phyloP scores from a whole-genome alignment of 2,888 invertebrate species.

The Cenopis cana region DNA sequence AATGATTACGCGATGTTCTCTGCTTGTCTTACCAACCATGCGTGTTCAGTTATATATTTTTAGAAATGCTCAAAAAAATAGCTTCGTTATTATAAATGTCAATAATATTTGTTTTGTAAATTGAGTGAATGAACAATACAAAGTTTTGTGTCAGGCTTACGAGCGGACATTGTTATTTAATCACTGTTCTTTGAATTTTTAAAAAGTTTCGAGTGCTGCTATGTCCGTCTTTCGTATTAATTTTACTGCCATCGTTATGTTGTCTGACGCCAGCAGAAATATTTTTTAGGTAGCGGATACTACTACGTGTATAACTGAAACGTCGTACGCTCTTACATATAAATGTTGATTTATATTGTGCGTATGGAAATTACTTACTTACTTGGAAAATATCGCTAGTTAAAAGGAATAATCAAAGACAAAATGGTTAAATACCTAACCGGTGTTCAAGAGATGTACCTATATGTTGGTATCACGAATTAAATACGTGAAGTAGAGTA shows the following conservation, averaged over 20 bases:
- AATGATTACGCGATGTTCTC: constrained; percentile 2
- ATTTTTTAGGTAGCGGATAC: neutral
- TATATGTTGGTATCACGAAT: neutral
- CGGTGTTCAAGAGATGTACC: too few relatives aligned
- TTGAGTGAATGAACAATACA: constrained; percentile 26
- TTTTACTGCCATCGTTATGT: constrained; percentile 32
- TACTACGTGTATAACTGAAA: neutral
- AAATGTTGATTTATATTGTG: neutral
- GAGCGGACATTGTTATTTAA: constrained; percentile 35
- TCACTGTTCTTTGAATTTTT: constrained; percentile 21
- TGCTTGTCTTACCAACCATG: neutral
- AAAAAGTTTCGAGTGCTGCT: constrained; percentile 22
- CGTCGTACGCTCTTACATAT: neutral
- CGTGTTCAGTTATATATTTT: neutral
- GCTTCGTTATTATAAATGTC: constrained; percentile 32
- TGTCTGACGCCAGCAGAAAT: constrained; percentile 1
- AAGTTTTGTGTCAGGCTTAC: constrained; percentile 34
- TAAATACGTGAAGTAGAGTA: too few relatives aligned
- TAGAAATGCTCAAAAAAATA: constrained; percentile 23
- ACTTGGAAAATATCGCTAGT: neutral
- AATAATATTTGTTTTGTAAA: constrained; percentile 32
- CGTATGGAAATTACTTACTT: neutral
- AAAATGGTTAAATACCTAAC: neutral
- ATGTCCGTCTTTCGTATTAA: constrained; percentile 28
- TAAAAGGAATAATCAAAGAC: neutral